Conservation (phyloP, 2,797 vertebrate genomes). For the Muraenolepis orangiensis region DNA sequence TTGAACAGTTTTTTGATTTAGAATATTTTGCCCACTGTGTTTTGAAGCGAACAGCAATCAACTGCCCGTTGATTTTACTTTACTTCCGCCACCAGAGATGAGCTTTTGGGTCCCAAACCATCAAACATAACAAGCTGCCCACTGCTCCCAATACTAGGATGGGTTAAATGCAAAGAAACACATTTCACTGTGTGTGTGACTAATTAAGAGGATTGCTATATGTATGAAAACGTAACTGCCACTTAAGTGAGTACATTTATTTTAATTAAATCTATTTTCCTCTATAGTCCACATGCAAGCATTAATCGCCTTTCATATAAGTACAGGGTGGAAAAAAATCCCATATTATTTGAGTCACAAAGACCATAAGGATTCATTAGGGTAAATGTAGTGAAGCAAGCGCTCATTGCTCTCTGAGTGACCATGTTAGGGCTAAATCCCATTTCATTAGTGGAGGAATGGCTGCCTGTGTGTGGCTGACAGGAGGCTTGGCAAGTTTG, state of each 20-base stretch:
- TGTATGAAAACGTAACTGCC: neutral
- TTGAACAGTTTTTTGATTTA: too few species aligned
- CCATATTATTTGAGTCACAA: slow-evolving; percentile 5
- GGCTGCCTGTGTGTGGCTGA: slow-evolving; percentile 34
- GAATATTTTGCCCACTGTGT: too few species aligned
- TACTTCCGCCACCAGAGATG: too few species aligned
- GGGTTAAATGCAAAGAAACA: too few species aligned
- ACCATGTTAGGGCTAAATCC: slow-evolving; percentile 77
- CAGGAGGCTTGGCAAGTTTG: slow-evolving; percentile 55
- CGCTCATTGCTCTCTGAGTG: slow-evolving; percentile 71
- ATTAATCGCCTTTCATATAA: neutral
- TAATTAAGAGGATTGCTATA: too few species aligned
- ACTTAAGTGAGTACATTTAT: neutral
- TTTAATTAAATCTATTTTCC: neutral
- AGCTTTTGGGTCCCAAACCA: too few species aligned
- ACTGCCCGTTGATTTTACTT: too few species aligned
- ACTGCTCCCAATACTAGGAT: too few species aligned
- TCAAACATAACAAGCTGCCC: too few species aligned
- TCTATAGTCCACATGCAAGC: neutral
- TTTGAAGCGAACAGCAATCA: too few species aligned
- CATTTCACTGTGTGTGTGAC: too few species aligned
- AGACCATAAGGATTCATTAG: slow-evolving; percentile 48
- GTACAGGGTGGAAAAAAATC: neutral
- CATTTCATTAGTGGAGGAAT: slow-evolving; percentile 87
- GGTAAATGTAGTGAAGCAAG: slow-evolving; percentile 52